These are phyloP conservation scores for Theonella swinhoei DNA, from an alignment of 37 sponge, comb jelly and placozoan genomes.

Conservation along the genomic window DNA sequence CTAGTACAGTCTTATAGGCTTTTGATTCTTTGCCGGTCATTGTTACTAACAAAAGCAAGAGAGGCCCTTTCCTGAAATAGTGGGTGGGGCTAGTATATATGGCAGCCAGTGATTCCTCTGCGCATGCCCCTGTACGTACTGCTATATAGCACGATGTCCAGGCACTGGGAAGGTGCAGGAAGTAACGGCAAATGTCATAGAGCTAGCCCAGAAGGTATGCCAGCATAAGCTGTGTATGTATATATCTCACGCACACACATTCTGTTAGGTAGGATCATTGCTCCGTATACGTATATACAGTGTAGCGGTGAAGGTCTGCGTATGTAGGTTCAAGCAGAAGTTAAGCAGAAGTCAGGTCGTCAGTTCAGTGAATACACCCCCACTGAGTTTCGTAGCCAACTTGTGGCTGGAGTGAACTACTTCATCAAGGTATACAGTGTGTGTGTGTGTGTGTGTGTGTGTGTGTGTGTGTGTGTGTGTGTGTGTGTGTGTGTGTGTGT, in stretches of 20 bases:
- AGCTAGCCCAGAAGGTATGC: neutral
- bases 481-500: too few species aligned
- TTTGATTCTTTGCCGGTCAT: too few species aligned
- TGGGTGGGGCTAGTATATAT: too few species aligned
- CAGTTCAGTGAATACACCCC: constrained; percentile 11
- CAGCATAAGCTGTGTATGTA: neutral
- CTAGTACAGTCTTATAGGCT: too few species aligned
- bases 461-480: too few species aligned
- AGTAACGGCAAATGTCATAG: neutral
- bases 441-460: too few species aligned
- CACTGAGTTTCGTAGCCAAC: constrained; percentile 33
- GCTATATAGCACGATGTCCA: too few species aligned
- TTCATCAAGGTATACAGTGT: constrained; percentile 85
- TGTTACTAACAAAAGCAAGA: too few species aligned
- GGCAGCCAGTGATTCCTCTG: too few species aligned
- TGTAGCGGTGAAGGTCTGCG: neutral
- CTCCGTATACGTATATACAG: neutral
- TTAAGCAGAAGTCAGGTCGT: neutral
- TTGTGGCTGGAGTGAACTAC: constrained; percentile 77
- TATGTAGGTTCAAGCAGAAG: neutral
- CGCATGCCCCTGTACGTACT: too few species aligned
- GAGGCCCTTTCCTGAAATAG: too few species aligned
- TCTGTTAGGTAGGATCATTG: neutral
- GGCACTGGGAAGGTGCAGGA: neutral
- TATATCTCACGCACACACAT: neutral